Percentiles rank a stretch among this genome's conserved stretches.
phyloP scores from a whole-genome alignment of 2,797 vertebrate species.

The Malacoraja senta region DNA sequence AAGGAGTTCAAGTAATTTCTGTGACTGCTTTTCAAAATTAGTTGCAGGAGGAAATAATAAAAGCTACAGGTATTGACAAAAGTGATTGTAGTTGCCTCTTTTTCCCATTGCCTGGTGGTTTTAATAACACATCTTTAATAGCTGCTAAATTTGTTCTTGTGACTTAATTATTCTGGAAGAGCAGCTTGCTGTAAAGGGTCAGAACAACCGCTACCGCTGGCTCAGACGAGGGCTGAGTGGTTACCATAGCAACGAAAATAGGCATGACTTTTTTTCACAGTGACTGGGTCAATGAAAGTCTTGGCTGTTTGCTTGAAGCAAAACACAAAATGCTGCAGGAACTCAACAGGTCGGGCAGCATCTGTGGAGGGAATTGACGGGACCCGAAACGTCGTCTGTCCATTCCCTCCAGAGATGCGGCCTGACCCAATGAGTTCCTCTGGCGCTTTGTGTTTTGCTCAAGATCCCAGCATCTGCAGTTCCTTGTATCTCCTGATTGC shows the following conservation, averaged over 20 bases:
- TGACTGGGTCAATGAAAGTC: neutral
- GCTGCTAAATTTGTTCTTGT: neutral
- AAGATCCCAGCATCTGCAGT: too few relatives aligned
- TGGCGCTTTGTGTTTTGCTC: too few relatives aligned
- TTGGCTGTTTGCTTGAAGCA: neutral
- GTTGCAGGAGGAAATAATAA: neutral
- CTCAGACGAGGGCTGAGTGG: neutral
- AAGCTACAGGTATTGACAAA: neutral
- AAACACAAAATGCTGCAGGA: too few relatives aligned
- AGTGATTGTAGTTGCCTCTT: neutral
- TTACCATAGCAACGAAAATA: neutral
- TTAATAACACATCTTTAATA: neutral
- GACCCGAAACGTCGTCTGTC: too few relatives aligned
- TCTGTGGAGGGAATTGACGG: too few relatives aligned
- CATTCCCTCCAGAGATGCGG: too few relatives aligned
- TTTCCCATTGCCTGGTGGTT: neutral
- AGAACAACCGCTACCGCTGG: neutral
- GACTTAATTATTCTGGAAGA: neutral
- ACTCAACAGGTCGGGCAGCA: too few relatives aligned
- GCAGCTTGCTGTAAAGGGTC: neutral
- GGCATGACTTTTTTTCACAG: neutral
- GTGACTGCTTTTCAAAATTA: neutral
- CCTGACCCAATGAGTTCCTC: too few relatives aligned
- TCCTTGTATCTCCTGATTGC: neutral
- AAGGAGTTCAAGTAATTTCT: neutral